Percentiles rank a stretch among this genome's conserved stretches.
These are phyloP conservation scores for chimpanzee (Pan troglodytes) DNA, from an alignment of 2,113 vertebrate genomes.

Conservation along the genomic window NHGRI_mPanTro3-v2.1_pri NC_086015.1:20531001-20531500, in stretches of 20 bases:
- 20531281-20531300: not conserved
- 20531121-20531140: not conserved
- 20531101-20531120: not conserved
- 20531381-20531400: not conserved
- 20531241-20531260: not conserved
- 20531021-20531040: not conserved
- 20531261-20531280: not conserved
- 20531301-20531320: accelerated
- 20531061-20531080: not conserved
- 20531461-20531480: conserved; percentile 21
- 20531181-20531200: not conserved
- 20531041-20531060: not conserved
- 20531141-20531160: not conserved
- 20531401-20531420: not conserved
- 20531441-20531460: not conserved
- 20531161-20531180: not conserved
- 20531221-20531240: not conserved
- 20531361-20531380: not conserved
- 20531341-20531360: not conserved
- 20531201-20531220: not conserved
- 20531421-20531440: not conserved
- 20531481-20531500: conserved; percentile 4
- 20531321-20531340: not conserved
- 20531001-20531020: not conserved
- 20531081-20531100: not conserved